Evolutionary conservation across 1,140 invertebrate species (phyloP).

Genomic region (Batillaria attramentaria): DNA sequence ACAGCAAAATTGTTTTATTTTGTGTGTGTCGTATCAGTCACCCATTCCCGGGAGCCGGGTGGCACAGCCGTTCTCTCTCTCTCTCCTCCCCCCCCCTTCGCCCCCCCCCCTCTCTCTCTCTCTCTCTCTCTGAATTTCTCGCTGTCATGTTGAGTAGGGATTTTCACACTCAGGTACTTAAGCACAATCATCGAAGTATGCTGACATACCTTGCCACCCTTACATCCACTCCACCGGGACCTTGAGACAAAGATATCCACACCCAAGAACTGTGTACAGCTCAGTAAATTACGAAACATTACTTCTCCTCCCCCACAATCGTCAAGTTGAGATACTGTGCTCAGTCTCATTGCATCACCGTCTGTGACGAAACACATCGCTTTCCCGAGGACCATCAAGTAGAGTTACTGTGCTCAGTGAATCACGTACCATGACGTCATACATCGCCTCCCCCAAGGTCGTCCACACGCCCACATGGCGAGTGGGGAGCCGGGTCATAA

Average conservation of each 20-base stretch:
- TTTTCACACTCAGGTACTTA: neutral
- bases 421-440: neutral
- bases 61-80: too few relatives aligned
- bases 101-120: neutral
- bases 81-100: constrained; percentile 9
- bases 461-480: neutral
- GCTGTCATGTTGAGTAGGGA: neutral
- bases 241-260: neutral
- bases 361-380: neutral
- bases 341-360: neutral
- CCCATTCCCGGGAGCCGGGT: too few relatives aligned
- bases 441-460: neutral
- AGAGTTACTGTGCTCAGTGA: neutral
- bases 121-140: neutral
- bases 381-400: neutral
- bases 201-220: neutral
- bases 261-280: neutral
- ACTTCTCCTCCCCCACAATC: neutral
- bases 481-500: neutral
- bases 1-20: too few relatives aligned
- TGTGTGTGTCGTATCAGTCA: too few relatives aligned
- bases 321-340: neutral
- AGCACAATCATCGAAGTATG: neutral
- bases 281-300: neutral
- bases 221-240: neutral